These are phyloP conservation scores for Heterodera schachtii DNA, from an alignment of 1,140 invertebrate species.

Conservation along the genomic window DNA sequence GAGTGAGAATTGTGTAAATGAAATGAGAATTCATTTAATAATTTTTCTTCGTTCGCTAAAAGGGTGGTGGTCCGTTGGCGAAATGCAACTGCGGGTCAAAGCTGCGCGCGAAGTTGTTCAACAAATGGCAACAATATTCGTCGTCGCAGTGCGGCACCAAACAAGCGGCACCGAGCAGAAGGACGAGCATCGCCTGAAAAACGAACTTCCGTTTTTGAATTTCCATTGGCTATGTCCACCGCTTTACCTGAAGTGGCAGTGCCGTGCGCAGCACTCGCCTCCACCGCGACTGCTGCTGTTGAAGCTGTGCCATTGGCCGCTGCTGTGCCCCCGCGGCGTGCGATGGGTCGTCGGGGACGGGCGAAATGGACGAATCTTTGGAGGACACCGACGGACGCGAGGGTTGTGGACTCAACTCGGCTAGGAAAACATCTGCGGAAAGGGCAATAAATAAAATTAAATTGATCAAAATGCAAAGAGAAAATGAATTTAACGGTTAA, in stretches of 20 bases:
- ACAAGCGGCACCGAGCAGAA: constrained; percentile 59
- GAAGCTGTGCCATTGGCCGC: constrained; percentile 5
- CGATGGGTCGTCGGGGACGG: constrained; percentile 17
- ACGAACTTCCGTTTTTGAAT: background rate
- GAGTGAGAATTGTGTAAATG: background rate
- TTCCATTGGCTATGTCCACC: background rate
- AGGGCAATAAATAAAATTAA: background rate
- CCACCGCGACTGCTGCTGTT: constrained; percentile 56
- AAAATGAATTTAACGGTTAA: too few relatives aligned
- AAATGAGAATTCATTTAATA: background rate
- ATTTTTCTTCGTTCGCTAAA: constrained; percentile 36
- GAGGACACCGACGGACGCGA: background rate
- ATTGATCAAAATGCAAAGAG: background rate
- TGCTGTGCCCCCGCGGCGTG: constrained; percentile 5
- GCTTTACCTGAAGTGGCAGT: constrained; percentile 56
- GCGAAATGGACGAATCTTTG: constrained; percentile 1
- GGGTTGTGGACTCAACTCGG: background rate
- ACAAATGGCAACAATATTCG: constrained; percentile 61
- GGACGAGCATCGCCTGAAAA: constrained; percentile 60
- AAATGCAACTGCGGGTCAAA: constrained; percentile 58
- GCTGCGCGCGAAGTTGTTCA: constrained; percentile 61
- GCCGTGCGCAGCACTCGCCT: constrained; percentile 60
- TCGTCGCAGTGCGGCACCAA: constrained; percentile 62
- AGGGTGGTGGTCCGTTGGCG: constrained; percentile 59
- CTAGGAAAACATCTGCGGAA: background rate